phyloP scores from a whole-genome alignment of 2,888 invertebrate species.

The Ectemnius continuus region DNA sequence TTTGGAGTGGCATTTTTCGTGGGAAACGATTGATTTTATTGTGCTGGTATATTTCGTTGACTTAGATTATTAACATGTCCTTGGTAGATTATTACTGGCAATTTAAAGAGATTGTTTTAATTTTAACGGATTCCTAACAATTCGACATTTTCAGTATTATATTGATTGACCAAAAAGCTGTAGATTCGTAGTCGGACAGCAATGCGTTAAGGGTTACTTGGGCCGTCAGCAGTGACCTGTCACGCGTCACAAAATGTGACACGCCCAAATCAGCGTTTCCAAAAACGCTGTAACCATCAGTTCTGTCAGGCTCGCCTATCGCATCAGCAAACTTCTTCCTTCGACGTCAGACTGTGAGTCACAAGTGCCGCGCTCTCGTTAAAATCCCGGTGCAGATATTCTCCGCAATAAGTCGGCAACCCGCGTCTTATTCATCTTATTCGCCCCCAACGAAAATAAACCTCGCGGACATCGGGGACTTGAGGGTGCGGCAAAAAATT shows the following conservation, averaged over 20 bases:
- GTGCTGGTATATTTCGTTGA: too few relatives aligned
- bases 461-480: too few relatives aligned
- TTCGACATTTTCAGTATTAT: too few relatives aligned
- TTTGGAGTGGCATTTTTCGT: neutral
- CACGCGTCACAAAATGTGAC: constrained; percentile 48
- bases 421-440: too few relatives aligned
- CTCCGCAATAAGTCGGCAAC: too few relatives aligned
- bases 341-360: constrained; percentile 10
- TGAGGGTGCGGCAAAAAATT: constrained; percentile 52
- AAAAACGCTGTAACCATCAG: constrained; percentile 34
- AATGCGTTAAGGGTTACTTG: constrained; percentile 29
- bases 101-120: too few relatives aligned
- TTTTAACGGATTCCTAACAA: too few relatives aligned
- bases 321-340: constrained; percentile 37
- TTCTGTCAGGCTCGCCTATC: constrained; percentile 20
- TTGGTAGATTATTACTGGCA: too few relatives aligned
- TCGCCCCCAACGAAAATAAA: too few relatives aligned
- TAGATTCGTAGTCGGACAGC: too few relatives aligned
- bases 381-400: neutral
- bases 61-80: too few relatives aligned
- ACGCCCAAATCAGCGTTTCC: constrained; percentile 30
- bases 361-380: neutral
- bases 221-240: constrained; percentile 36
- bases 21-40: neutral
- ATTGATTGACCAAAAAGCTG: too few relatives aligned